phyloP scores from a whole-genome alignment of 2,797 vertebrate species.

The Macropus fuliginosus region DNA sequence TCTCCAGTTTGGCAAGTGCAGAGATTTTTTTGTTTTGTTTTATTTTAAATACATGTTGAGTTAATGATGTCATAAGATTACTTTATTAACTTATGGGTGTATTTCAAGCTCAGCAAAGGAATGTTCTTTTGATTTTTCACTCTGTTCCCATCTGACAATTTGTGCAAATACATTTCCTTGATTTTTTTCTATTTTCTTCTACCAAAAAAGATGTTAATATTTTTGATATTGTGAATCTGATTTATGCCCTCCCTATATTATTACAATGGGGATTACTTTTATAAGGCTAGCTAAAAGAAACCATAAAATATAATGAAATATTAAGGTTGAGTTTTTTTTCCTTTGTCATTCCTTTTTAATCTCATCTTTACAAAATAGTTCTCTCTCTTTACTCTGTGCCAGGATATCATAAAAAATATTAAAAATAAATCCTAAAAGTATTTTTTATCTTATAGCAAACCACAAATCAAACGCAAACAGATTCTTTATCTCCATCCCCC shows the following conservation, averaged over 20 bases:
- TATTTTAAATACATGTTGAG: background rate
- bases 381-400: slow-evolving; percentile 35
- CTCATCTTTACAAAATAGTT: slow-evolving; percentile 50
- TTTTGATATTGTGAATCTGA: background rate
- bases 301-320: background rate
- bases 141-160: background rate
- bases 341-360: background rate
- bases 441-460: slow-evolving; percentile 82
- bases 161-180: background rate
- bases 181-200: background rate
- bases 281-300: background rate
- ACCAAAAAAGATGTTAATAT: background rate
- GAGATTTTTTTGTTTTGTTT: background rate
- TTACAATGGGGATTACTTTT: background rate
- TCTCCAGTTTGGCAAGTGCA: slow-evolving; percentile 28
- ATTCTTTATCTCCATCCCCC: slow-evolving; percentile 84
- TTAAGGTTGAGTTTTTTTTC: background rate
- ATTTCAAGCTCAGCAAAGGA: background rate
- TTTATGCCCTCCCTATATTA: background rate
- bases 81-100: background rate
- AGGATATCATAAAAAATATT: slow-evolving; percentile 48
- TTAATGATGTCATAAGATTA: background rate
- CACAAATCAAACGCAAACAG: slow-evolving; percentile 83
- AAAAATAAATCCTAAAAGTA: slow-evolving; percentile 68
- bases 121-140: background rate